These are phyloP conservation scores for Chaenocephalus aceratus DNA, from an alignment of 2,113 vertebrate genomes.

Conservation along the genomic window DNA sequence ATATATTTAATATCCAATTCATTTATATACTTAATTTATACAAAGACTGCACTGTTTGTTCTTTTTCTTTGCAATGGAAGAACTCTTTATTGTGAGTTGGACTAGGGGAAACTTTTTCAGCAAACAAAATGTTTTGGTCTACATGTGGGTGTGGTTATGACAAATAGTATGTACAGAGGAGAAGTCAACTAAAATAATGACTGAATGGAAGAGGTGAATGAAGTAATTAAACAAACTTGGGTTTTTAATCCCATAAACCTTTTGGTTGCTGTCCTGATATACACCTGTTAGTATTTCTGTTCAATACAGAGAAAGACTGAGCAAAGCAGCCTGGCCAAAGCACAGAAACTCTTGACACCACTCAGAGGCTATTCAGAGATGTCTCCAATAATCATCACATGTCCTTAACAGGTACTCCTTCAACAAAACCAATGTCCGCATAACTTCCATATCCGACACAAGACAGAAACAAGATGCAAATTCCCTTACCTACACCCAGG, in stretches of 20 bases:
- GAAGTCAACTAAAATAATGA: not conserved
- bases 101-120: not conserved
- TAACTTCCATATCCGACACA: not conserved
- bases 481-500: not conserved
- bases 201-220: not conserved
- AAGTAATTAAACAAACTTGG: not conserved
- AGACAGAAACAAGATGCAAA: conserved; percentile 6
- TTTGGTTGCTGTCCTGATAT: not conserved
- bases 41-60: not conserved
- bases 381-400: conserved; percentile 37
- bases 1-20: not conserved
- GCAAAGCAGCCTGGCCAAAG: conserved; percentile 19
- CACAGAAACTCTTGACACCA: not conserved
- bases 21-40: not conserved
- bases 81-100: not conserved
- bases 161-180: not conserved
- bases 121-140: not conserved
- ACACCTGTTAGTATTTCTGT: conserved; percentile 14
- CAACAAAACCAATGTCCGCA: conserved; percentile 20
- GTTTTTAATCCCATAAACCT: not conserved
- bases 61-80: not conserved
- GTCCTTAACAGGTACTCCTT: conserved; percentile 9
- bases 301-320: conserved; percentile 15
- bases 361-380: not conserved
- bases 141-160: not conserved